Conservation (phyloP, 2,888 invertebrate species). For the Drosophila maculinotata region DNA sequence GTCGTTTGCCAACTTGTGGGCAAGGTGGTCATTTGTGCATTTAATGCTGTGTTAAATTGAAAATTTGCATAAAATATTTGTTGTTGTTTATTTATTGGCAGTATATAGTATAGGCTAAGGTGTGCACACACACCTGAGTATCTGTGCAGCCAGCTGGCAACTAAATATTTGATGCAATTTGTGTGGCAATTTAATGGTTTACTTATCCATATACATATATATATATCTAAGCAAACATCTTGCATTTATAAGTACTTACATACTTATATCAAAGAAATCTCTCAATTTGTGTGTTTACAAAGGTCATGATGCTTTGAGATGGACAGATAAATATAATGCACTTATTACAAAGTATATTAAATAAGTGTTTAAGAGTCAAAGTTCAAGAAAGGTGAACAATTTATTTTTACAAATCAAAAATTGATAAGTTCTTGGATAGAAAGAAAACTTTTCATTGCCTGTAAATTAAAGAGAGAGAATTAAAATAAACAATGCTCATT, state of each 20-base stretch:
- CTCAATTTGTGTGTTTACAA: conserved; percentile 1
- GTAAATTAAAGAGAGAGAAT: no score
- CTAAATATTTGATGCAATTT: conserved; percentile 76
- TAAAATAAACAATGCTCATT: no score
- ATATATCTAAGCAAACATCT: no score
- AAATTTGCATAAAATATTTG: conserved; percentile 80
- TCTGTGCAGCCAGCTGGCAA: conserved; percentile 54
- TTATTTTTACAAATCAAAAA: conserved; percentile 4
- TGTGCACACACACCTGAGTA: conserved; percentile 26
- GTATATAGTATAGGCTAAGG: conserved; percentile 20
- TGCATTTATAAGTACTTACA: not conserved
- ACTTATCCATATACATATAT: conserved; percentile 45
- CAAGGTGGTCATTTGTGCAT: conserved; percentile 51
- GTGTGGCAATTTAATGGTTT: conserved; percentile 73
- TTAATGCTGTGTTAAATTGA: conserved; percentile 79
- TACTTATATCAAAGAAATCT: conserved; percentile 12
- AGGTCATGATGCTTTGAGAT: conserved; percentile 11
- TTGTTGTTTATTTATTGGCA: conserved; percentile 71
- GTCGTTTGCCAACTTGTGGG: conserved; percentile 36
- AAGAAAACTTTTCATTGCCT: no score
- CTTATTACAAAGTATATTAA: not conserved
- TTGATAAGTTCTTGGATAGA: not conserved
- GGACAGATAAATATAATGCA: conserved; percentile 5
- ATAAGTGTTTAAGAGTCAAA: conserved; percentile 8
- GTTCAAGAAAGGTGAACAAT: conserved; percentile 10